Conservation (phyloP, 2,888 invertebrate species). For the Cantharis rustica region DNA sequence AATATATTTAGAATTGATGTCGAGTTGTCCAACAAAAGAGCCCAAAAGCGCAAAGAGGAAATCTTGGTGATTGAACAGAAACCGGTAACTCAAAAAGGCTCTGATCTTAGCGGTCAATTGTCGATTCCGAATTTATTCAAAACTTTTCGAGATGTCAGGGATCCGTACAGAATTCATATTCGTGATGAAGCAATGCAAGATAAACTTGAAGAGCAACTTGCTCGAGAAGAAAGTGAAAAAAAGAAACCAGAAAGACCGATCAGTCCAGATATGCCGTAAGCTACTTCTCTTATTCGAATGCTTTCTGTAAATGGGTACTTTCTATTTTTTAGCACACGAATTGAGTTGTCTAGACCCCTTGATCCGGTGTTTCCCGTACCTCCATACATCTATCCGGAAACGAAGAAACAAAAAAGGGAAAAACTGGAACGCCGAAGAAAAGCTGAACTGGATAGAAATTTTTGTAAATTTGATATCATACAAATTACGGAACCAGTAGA, state of each 20-base stretch:
- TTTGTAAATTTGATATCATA: slow-evolving; percentile 45
- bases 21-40: not conserved
- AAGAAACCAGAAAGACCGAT: slow-evolving; percentile 13
- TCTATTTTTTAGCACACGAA: slow-evolving; percentile 17
- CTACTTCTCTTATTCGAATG: not conserved
- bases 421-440: slow-evolving; percentile 39
- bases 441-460: slow-evolving; percentile 36
- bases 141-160: not conserved
- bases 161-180: slow-evolving; percentile 5
- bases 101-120: not conserved
- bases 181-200: slow-evolving; percentile 5
- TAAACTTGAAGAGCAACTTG: not conserved
- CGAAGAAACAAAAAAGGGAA: slow-evolving; percentile 36
- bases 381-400: slow-evolving; percentile 40
- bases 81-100: not conserved
- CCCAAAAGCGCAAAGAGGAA: not conserved
- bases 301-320: not conserved
- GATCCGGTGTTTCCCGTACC: slow-evolving; percentile 19
- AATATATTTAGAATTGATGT: not conserved
- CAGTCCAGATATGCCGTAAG: slow-evolving; percentile 23
- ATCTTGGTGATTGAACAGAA: not conserved
- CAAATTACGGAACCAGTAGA: slow-evolving; percentile 43
- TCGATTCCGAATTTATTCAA: slow-evolving; percentile 11
- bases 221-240: not conserved
- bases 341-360: slow-evolving; percentile 12